Evolutionary conservation across 2,797 vertebrate species (phyloP).

Genomic region (Dryobates pubescens): DNA sequence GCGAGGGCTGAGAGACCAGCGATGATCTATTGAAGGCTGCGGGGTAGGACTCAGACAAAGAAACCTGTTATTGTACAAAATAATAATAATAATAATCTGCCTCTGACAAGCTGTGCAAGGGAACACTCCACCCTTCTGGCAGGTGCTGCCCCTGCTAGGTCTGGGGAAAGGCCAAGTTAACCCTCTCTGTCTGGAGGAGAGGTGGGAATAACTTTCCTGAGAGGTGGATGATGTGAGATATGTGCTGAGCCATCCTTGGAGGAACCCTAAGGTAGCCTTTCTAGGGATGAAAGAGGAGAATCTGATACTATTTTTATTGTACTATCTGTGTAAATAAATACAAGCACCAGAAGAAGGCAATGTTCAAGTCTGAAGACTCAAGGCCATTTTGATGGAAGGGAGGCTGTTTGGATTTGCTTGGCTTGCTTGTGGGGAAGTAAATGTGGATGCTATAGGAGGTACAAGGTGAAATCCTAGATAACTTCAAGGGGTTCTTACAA

Average conservation of each 20-base stretch:
- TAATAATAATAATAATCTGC: background rate
- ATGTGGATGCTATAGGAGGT: background rate
- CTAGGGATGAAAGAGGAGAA: background rate
- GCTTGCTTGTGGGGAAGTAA: background rate
- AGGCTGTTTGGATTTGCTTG: background rate
- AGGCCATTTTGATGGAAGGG: background rate
- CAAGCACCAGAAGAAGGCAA: background rate
- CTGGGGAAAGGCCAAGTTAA: background rate
- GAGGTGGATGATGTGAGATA: background rate
- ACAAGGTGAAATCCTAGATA: background rate
- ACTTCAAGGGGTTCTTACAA: background rate
- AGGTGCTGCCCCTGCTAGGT: conserved; percentile 8
- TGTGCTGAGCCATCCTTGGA: background rate
- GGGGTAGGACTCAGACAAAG: conserved; percentile 33
- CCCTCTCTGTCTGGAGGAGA: background rate
- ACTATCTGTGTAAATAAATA: background rate
- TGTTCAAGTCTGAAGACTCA: background rate
- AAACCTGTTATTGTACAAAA: conserved; percentile 7
- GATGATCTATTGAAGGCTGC: background rate
- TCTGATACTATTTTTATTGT: background rate
- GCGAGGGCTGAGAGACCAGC: background rate
- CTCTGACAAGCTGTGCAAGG: background rate
- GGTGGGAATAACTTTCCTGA: background rate
- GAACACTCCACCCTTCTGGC: conserved; percentile 10
- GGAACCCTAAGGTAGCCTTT: background rate